phyloP scores from a whole-genome alignment of 1,140 invertebrate species.

The Apis mellifera region DNA sequence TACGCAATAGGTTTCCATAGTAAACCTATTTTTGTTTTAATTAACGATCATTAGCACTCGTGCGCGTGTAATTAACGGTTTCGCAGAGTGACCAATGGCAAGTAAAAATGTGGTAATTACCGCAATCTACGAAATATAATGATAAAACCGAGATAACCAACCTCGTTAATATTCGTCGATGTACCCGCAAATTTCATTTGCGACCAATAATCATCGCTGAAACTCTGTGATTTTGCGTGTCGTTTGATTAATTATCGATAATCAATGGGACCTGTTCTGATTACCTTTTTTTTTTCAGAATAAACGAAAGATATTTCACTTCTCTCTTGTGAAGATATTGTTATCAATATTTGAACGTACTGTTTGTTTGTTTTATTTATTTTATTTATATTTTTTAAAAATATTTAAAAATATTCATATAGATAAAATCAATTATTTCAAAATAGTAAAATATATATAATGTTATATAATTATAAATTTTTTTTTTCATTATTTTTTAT shows the following conservation, averaged over 20 bases:
- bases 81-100: background rate
- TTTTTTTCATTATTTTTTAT: no score
- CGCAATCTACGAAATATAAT: background rate
- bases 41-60: constrained; percentile 13
- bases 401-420: no score
- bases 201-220: background rate
- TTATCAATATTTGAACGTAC: background rate
- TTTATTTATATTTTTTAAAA: no score
- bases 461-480: no score
- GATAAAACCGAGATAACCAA: constrained; percentile 12
- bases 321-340: background rate
- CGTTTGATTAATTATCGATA: no score
- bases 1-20: background rate
- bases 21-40: constrained; percentile 9
- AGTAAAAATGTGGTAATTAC: constrained; percentile 21
- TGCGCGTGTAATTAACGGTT: constrained; percentile 20
- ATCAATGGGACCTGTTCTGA: background rate
- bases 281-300: background rate
- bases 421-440: no score
- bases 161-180: constrained; percentile 1
- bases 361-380: no score
- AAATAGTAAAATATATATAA: no score
- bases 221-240: background rate
- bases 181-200: constrained; percentile 8
- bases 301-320: background rate